These are phyloP conservation scores for Penelope pileata DNA, from an alignment of 2,113 vertebrate genomes.

Conservation along the genomic window DNA sequence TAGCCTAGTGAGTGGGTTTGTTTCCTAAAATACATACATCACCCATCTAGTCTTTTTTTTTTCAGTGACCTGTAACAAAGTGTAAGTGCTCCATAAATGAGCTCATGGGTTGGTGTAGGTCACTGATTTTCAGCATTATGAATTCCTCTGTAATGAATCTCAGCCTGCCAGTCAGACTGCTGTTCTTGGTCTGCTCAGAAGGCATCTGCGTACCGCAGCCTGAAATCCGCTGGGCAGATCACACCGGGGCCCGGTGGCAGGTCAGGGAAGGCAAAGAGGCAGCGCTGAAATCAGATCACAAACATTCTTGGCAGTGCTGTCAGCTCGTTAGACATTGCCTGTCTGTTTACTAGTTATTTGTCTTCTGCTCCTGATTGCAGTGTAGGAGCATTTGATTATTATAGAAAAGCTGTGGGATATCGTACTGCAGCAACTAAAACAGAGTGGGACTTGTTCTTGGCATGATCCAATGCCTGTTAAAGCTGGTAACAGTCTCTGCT, in stretches of 20 bases:
- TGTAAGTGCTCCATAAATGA: neutral
- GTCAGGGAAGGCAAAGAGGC: neutral
- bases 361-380: neutral
- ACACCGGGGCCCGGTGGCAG: neutral
- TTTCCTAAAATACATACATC: neutral
- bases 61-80: neutral
- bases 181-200: neutral
- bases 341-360: conserved; percentile 18
- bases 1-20: neutral
- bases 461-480: conserved; percentile 4
- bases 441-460: conserved; percentile 48
- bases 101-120: neutral
- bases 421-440: conserved; percentile 28
- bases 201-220: neutral
- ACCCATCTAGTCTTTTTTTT: neutral
- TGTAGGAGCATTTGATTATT: conserved; percentile 55
- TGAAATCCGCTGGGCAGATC: neutral
- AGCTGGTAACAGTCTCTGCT: conserved; percentile 44
- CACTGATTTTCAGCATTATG: neutral
- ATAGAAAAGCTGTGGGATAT: conserved; percentile 47
- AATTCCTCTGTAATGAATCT: neutral
- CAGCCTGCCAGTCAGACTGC: neutral
- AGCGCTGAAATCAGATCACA: neutral
- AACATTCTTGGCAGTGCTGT: neutral
- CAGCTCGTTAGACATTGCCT: neutral